Base-by-base conservation (phyloP, 2,888 invertebrate species). In the Trichopria drosophilae region DNA sequence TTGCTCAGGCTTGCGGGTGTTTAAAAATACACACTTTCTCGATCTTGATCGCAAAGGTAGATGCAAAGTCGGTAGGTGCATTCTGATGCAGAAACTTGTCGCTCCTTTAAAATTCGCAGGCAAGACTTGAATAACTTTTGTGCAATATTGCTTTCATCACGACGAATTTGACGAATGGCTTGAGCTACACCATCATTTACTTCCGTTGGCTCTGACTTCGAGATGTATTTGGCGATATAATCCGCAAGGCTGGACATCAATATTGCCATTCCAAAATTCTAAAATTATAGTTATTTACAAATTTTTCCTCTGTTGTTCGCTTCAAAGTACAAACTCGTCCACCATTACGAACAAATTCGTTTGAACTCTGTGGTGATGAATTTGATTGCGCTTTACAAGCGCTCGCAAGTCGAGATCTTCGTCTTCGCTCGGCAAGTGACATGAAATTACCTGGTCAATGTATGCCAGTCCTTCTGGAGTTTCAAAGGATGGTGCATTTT, bases 201-300 rank as follows among this genome's bases (percentile, higher is more conserved):
- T n/a, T n/a, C n/a, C n/a, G n/a, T n/a, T n/a, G n/a, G n/a, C n/a
- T n/a, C n/a, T n/a, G n/a, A n/a, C n/a, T n/a, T n/a, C n/a, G n/a
- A n/a, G n/a, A n/a, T n/a, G n/a, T n/a, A n/a, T n/a, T n/a, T n/a
- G n/a, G n/a, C n/a, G n/a, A n/a, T n/a, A n/a, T n/a, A n/a, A n/a
- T 7, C 32, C 32, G 15, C 32, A 32, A 32, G 68, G 69, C 40
- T 71, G 68, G 0, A 73, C 51, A 35, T 70, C 67, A 36, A 73
- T 73, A 35, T 72, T 71, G 2, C 55, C 72, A 22, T 61, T 13
- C 67, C 67, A 69, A 28, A 71, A 23, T 32, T 6, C 6, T 13
- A 68, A 22, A 10, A 69, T n/a, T n/a, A n/a, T n/a, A n/a, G n/a
- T n/a, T n/a, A 16, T 71, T 71, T 1, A 64, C 47, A 36, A 28